Evolutionary conservation across 92 coral and sea anemone species (phyloP), one percentile per base, ranked within the genome.

Genomic region (Siderastrea siderea): DNA sequence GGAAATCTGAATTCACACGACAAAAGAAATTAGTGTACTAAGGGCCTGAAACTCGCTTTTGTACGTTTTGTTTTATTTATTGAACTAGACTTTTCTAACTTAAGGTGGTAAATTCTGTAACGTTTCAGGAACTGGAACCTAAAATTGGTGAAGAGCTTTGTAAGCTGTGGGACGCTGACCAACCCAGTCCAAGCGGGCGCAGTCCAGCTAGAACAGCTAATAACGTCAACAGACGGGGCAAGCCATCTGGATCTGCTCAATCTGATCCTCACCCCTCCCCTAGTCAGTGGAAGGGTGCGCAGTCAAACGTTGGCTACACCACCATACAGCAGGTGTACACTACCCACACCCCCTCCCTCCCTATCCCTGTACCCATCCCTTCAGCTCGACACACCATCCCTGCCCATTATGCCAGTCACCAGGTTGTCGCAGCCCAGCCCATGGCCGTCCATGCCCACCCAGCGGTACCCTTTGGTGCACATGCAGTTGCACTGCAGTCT

Each of bases 341-440:
- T n/a, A 84, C 99, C 15, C 99, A 95, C 81, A 91, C 99, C 17
- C 96, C 99, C 10, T 97, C 99, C 62, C 91, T 97, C 96, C 99
- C 99, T 8, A 97, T 97, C 69, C 99, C 99, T 63, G 99, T 97
- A 48, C 99, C 99, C 50, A 84, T 97, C 64, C 89, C 98, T 64
- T 79, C 97, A 1, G 91, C 92, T 45, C 98, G 92, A 76, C 94
- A 93, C 57, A 68, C 94, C 45, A 87, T 95, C 78, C 94, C 91
- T 51, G 96, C 95, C 48, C 86, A 96, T 3, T 94, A 88, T 71
- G 75, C 98, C 7, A 95, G 92, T 57, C 96, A 90, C 62, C 82
- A 87, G 51, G 92, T 93, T 81, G 86, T 85, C 2, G 85, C 93
- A 62, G 65, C 94, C 2, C 96, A 84, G 68, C 93, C 89, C 55